Evolutionary conservation across 1,140 invertebrate species (phyloP).

Genomic region (Heliconius hermathena): DNA sequence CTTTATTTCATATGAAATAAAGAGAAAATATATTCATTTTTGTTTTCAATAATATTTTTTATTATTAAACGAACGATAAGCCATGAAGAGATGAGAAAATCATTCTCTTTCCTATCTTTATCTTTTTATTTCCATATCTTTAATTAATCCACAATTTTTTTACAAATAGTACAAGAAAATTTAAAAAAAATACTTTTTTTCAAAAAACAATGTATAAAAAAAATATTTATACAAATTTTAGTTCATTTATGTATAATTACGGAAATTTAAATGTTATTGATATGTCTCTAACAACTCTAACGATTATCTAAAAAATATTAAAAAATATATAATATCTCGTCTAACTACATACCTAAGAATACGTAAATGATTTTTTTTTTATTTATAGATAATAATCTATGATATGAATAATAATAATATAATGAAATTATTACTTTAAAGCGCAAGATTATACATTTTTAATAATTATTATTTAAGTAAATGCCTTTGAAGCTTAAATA

Average conservation of each 20-base stretch:
- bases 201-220: too few species aligned
- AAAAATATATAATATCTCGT: constrained; percentile 2
- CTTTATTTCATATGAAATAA: too few species aligned
- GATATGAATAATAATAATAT: neutral
- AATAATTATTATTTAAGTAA: neutral
- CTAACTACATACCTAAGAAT: neutral
- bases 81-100: too few species aligned
- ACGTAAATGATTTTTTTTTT: neutral
- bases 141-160: too few species aligned
- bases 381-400: neutral
- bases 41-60: too few species aligned
- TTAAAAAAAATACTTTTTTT: too few species aligned
- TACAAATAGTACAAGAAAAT: too few species aligned
- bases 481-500: constrained; percentile 4
- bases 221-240: neutral
- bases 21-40: too few species aligned
- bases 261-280: neutral
- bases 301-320: neutral
- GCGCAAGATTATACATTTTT: neutral
- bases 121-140: too few species aligned
- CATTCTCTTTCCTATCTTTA: too few species aligned
- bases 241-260: neutral
- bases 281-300: constrained; percentile 1
- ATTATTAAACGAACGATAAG: too few species aligned
- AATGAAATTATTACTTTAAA: neutral